Percentiles rank a stretch among this genome's conserved stretches.
Evolutionary conservation across 2,888 invertebrate genomes (phyloP).

Genomic region (Aethes cnicana): DNA sequence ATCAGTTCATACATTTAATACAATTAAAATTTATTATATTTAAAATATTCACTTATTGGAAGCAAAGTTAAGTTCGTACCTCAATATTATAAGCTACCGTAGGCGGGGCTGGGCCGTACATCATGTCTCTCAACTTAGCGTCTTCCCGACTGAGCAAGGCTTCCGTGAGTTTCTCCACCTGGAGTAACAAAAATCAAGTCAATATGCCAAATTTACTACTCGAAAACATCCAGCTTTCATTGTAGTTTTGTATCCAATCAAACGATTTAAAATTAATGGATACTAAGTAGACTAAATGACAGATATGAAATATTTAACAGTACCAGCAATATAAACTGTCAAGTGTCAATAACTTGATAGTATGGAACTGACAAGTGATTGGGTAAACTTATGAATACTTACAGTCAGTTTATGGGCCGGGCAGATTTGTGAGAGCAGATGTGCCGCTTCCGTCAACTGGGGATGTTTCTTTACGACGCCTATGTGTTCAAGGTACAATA

Average conservation of each 20-base stretch:
- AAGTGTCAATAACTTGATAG: too few species aligned
- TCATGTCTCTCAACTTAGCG: conserved; percentile 67
- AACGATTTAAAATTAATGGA: too few species aligned
- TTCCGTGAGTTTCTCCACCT: conserved; percentile 73
- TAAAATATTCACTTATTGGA: background rate
- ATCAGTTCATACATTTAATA: too few species aligned
- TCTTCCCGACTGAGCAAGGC: conserved; percentile 71
- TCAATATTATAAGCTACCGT: conserved; percentile 77
- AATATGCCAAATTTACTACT: too few species aligned
- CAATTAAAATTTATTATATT: background rate
- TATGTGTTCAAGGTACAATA: conserved; percentile 93
- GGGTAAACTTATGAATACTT: too few species aligned
- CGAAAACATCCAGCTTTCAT: too few species aligned
- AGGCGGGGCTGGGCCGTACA: conserved; percentile 74
- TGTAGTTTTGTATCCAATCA: too few species aligned
- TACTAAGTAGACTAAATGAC: too few species aligned
- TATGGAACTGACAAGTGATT: too few species aligned
- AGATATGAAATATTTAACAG: too few species aligned
- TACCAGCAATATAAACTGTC: too few species aligned
- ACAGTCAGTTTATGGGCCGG: conserved; percentile 88
- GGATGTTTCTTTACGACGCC: conserved; percentile 92
- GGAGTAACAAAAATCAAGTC: conserved; percentile 23
- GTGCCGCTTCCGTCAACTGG: conserved; percentile 91
- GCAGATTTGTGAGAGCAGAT: conserved; percentile 89
- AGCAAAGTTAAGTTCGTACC: conserved; percentile 47